A percentile compares a stretch with the other conserved stretches of the same genome.
These are phyloP conservation scores for Probosciger aterrimus DNA, from an alignment of 2,113 vertebrate species.

Conservation along the genomic window DNA sequence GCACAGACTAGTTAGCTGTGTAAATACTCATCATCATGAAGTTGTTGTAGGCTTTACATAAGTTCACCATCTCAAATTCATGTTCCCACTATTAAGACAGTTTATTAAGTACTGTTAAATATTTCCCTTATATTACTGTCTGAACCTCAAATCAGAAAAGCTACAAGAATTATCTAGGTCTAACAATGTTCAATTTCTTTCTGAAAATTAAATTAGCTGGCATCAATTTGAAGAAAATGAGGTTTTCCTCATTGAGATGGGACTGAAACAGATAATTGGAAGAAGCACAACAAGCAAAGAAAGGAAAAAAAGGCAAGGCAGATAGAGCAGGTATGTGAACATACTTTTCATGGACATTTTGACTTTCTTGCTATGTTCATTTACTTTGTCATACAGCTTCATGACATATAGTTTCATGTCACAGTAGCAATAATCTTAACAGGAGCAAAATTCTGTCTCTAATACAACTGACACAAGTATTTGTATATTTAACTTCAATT, in stretches of 20 bases:
- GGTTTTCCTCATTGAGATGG: neutral
- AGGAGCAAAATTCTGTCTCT: neutral
- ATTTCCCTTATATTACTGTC: neutral
- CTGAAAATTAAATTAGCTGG: neutral
- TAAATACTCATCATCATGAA: neutral
- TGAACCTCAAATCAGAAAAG: neutral
- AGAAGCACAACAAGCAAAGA: neutral
- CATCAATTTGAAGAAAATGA: neutral
- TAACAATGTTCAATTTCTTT: neutral
- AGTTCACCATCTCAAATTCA: neutral
- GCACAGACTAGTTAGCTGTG: neutral
- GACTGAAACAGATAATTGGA: neutral
- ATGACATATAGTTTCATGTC: neutral
- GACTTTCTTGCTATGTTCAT: neutral
- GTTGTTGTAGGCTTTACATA: neutral
- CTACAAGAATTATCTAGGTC: neutral
- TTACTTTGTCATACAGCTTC: neutral
- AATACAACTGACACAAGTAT: neutral
- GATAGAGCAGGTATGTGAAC: neutral
- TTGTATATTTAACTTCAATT: neutral
- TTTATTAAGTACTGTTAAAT: neutral
- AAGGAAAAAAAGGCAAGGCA: neutral
- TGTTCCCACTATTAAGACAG: neutral
- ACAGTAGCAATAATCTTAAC: neutral
- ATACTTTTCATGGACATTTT: neutral